Evolutionary conservation across 2,888 invertebrate genomes (phyloP).

Genomic region (Morinoia aosen): DNA sequence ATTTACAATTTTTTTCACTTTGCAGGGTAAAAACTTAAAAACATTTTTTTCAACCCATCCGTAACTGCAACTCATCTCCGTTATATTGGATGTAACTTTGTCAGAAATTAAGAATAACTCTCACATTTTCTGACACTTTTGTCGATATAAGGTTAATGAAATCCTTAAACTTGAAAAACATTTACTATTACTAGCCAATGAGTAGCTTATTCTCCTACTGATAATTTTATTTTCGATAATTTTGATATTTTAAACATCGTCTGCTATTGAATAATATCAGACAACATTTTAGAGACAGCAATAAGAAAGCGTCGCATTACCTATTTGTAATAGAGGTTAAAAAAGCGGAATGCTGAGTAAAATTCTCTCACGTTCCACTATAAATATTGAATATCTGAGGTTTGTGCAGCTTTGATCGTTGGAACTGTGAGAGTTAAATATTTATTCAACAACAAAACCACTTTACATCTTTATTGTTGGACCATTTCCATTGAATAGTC

Average conservation of each 20-base stretch:
- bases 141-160: not conserved
- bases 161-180: not conserved
- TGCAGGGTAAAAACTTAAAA: not conserved
- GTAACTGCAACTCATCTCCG: not conserved
- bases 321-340: not conserved
- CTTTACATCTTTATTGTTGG: not conserved
- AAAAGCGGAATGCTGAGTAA: not conserved
- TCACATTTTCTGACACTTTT: not conserved
- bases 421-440: not conserved
- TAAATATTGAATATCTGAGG: not conserved
- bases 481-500: too few relatives aligned
- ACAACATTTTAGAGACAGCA: not conserved
- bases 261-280: not conserved
- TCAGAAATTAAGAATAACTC: not conserved
- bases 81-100: not conserved
- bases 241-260: not conserved
- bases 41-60: not conserved
- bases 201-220: not conserved
- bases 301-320: not conserved
- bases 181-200: not conserved
- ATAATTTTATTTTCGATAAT: not conserved
- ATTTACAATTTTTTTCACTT: not conserved
- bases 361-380: not conserved
- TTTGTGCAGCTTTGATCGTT: not conserved
- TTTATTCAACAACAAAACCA: not conserved